phyloP scores from a whole-genome alignment of 2,888 invertebrate genomes.

The Choristoneura rosaceana region DNA sequence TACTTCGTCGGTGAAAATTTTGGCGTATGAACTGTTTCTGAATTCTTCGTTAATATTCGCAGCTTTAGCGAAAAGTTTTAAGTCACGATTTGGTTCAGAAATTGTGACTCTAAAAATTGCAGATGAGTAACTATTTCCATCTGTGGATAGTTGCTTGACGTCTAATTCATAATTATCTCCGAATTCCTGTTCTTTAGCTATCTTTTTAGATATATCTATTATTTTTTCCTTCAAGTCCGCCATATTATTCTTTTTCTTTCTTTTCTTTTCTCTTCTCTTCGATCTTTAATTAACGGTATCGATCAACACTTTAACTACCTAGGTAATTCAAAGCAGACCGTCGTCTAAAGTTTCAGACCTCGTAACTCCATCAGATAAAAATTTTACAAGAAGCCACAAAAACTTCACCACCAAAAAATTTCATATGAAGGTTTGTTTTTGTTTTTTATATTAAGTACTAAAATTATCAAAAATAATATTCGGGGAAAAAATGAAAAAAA shows the following conservation, averaged over 20 bases:
- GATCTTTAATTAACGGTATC: neutral
- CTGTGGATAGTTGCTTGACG: slow-evolving; percentile 10
- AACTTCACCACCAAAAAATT: no score
- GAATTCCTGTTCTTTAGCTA: slow-evolving; percentile 18
- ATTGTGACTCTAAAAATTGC: slow-evolving; percentile 17
- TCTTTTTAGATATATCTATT: slow-evolving; percentile 13
- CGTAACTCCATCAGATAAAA: no score
- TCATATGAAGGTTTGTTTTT: no score
- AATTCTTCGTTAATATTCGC: slow-evolving; percentile 27
- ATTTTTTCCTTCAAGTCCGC: slow-evolving; percentile 14
- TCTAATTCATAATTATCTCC: slow-evolving; percentile 8
- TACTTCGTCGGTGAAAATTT: slow-evolving; percentile 20
- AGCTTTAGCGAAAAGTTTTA: slow-evolving; percentile 32
- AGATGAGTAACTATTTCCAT: slow-evolving; percentile 23
- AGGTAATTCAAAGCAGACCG: no score
- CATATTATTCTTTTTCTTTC: no score
- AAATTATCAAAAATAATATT: no score
- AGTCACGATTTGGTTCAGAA: slow-evolving; percentile 22
- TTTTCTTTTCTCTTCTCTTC: no score
- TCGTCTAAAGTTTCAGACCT: no score
- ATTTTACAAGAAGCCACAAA: no score
- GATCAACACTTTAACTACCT: neutral
- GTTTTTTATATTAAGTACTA: no score
- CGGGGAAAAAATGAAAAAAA: no score
- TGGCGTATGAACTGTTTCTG: slow-evolving; percentile 18